Evolutionary conservation across 2,888 invertebrate genomes (phyloP).

Genomic region (Papilio elwesi): DNA sequence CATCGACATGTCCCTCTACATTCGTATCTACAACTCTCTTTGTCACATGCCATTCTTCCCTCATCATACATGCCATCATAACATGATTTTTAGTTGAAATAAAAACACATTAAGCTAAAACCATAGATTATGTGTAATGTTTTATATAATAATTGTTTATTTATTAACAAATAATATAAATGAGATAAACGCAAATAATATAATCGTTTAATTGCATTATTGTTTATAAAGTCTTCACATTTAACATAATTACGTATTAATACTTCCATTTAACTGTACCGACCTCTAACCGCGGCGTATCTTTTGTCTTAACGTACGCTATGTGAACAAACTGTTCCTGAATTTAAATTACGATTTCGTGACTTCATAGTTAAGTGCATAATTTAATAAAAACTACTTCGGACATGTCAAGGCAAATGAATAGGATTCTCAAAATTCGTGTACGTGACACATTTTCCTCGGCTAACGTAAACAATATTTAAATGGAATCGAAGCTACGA

Average conservation of each 20-base stretch:
- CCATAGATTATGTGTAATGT: not conserved
- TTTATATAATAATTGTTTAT: not conserved
- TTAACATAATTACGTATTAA: not conserved
- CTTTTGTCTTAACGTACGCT: constrained; percentile 16
- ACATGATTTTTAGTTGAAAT: too few species aligned
- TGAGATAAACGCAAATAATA: not conserved
- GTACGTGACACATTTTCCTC: constrained; percentile 12
- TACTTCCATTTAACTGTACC: constrained; percentile 4
- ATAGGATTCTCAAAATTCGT: not conserved
- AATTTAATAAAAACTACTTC: constrained; percentile 12
- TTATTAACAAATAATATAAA: not conserved
- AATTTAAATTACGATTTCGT: constrained; percentile 31
- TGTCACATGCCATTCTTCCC: too few species aligned
- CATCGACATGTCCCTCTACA: too few species aligned
- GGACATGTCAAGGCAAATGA: constrained; percentile 14
- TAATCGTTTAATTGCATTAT: constrained; percentile 5
- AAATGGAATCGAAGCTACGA: not conserved
- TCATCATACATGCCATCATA: too few species aligned
- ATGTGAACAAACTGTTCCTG: constrained; percentile 20
- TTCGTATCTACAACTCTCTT: too few species aligned
- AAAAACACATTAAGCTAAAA: too few species aligned
- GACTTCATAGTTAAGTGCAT: constrained; percentile 22
- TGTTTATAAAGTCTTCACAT: constrained; percentile 2
- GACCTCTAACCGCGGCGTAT: constrained; percentile 17
- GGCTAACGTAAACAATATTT: not conserved